A percentile compares a stretch with the other conserved stretches of the same genome.
phyloP scores from a whole-genome alignment of 2,113 vertebrate genomes.

The Poeciliopsis retropinna region DNA sequence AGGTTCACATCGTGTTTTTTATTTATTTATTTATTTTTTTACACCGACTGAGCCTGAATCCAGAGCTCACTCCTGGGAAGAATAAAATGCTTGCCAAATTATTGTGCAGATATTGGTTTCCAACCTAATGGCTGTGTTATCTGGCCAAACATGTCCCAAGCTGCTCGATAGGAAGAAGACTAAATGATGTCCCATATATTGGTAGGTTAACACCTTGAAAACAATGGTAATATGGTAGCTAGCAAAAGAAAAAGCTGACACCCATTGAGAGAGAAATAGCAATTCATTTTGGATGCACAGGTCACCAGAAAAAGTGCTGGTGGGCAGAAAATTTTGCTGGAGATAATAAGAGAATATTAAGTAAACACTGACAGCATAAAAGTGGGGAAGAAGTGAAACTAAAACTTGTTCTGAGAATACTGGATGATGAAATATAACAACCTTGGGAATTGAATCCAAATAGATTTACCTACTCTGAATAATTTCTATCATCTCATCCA shows the following conservation, averaged over 20 bases:
- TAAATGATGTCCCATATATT: constrained; percentile 44
- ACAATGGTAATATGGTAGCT: constrained; percentile 31
- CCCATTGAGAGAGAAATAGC: not conserved
- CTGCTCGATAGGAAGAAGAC: constrained; percentile 23
- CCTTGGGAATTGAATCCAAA: not conserved
- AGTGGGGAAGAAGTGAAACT: not conserved
- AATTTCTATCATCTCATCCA: not conserved
- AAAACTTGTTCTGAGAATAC: not conserved
- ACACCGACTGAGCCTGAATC: constrained; percentile 23
- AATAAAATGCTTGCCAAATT: constrained; percentile 57
- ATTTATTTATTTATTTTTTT: not conserved
- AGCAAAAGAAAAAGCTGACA: constrained; percentile 17
- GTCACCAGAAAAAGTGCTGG: constrained; percentile 16
- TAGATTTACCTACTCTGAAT: not conserved
- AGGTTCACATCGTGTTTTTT: constrained; percentile 21
- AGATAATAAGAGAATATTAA: constrained; percentile 1
- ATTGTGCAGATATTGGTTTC: constrained; percentile 64
- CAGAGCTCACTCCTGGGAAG: constrained; percentile 42
- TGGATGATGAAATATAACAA: not conserved
- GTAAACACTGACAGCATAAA: constrained; percentile 2
- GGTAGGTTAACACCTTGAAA: constrained; percentile 55
- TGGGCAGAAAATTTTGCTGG: constrained; percentile 10
- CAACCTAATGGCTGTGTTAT: constrained; percentile 55
- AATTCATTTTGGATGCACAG: constrained; percentile 19
- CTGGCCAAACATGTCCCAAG: constrained; percentile 50